Conservation (phyloP, 2,888 invertebrate genomes). For the Mantis religiosa region DNA sequence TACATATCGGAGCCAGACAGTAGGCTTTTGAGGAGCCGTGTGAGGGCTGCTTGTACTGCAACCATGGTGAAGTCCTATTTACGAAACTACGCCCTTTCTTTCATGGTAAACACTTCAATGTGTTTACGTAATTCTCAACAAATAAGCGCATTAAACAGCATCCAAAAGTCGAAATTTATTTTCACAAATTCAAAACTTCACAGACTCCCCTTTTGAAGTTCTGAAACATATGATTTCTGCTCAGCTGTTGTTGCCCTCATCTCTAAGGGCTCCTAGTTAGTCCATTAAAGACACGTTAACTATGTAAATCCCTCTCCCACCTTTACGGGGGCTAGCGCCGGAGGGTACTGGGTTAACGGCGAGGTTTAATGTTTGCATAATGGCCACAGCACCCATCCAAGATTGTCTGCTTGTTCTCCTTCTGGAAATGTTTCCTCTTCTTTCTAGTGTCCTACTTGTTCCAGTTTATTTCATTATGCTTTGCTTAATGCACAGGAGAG, state of each 20-base stretch:
- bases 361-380: neutral
- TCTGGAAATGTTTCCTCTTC: neutral
- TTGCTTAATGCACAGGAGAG: neutral
- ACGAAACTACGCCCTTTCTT: too few species aligned
- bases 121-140: too few species aligned
- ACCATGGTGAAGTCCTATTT: too few species aligned
- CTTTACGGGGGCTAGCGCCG: neutral
- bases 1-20: too few species aligned
- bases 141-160: too few species aligned
- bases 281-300: constrained; percentile 11
- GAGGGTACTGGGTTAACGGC: neutral
- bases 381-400: neutral
- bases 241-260: neutral
- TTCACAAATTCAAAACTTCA: too few species aligned
- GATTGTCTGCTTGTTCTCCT: neutral
- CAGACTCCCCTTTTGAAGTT: too few species aligned
- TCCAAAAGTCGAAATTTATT: too few species aligned
- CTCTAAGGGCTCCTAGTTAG: neutral
- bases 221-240: neutral
- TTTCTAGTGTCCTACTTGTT: neutral
- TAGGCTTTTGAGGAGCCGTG: too few species aligned
- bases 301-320: neutral
- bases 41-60: too few species aligned
- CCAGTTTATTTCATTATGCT: neutral
- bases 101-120: too few species aligned